Percentiles rank a stretch among this genome's conserved stretches.
These are phyloP conservation scores for Ctenodactylus gundi DNA, from an alignment of 2,113 vertebrate species.

Conservation along the genomic window DNA sequence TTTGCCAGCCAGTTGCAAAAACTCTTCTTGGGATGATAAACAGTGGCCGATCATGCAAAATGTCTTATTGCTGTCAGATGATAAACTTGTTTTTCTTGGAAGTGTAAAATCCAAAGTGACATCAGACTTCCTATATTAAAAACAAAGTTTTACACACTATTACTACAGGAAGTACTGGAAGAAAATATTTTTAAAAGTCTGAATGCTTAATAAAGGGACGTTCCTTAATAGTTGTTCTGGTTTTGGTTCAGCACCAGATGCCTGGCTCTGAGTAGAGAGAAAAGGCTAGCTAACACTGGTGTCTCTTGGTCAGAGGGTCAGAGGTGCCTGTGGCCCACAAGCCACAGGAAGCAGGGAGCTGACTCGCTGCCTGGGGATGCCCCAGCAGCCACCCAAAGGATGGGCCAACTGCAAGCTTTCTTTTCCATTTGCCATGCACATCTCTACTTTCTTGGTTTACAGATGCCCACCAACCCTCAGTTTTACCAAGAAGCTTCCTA, in stretches of 20 bases:
- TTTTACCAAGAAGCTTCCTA: not conserved
- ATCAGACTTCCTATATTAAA: constrained; percentile 89
- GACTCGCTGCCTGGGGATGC: not conserved
- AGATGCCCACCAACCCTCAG: not conserved
- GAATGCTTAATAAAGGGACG: constrained; percentile 43
- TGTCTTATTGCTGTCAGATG: constrained; percentile 97
- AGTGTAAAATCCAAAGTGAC: constrained; percentile 93
- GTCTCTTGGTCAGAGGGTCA: not conserved
- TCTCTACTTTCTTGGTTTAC: not conserved
- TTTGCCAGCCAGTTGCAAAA: constrained; percentile 81
- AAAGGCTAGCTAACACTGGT: not conserved
- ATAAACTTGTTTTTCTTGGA: constrained; percentile 94
- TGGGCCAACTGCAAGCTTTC: not conserved
- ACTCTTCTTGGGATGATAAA: constrained; percentile 86
- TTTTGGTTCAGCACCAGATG: not conserved
- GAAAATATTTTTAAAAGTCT: not conserved
- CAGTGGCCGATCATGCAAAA: constrained; percentile 96
- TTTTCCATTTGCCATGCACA: not conserved
- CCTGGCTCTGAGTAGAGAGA: not conserved
- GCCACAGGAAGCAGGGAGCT: not conserved
- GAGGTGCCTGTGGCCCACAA: not conserved
- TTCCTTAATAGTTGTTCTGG: not conserved
- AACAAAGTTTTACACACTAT: constrained; percentile 55
- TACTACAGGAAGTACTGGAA: not conserved
- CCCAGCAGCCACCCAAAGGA: not conserved